Conservation (phyloP, 1,140 invertebrate species). For the Listronotus bonariensis region DNA sequence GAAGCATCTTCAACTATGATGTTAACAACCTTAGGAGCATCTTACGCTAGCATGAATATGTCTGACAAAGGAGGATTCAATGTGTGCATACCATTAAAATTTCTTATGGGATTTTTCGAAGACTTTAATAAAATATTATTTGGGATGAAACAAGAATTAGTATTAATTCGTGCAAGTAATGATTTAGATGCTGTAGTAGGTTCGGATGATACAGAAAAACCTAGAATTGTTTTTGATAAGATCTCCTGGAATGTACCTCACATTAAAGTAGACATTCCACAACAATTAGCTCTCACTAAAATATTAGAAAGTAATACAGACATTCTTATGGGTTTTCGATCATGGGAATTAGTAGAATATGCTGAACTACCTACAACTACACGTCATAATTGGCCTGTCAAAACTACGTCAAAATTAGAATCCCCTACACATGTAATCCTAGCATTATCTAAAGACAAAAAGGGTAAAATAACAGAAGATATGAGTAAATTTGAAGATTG, state of each 20-base stretch:
- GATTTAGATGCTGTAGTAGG: not conserved
- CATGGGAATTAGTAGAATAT: constrained; percentile 6
- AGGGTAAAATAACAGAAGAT: constrained; percentile 1
- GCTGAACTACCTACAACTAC: not conserved
- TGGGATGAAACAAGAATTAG: no score
- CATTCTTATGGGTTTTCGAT: constrained; percentile 5
- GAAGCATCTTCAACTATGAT: not conserved
- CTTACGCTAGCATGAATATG: no score
- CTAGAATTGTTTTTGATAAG: constrained; percentile 1
- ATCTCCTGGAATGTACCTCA: constrained; percentile 12
- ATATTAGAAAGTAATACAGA: constrained; percentile 16
- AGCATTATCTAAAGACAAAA: not conserved
- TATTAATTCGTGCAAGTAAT: no score
- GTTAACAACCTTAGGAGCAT: no score
- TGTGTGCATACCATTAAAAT: no score
- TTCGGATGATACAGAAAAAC: not conserved
- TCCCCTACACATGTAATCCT: constrained; percentile 8
- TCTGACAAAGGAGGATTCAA: no score
- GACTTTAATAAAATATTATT: no score
- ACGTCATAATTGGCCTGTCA: constrained; percentile 2
- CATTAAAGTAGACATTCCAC: constrained; percentile 12
- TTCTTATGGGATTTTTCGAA: no score
- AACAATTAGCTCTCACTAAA: constrained; percentile 20
- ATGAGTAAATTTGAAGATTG: constrained; percentile 16
- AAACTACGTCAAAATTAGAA: constrained; percentile 2